These are phyloP conservation scores for Naso thynnoides DNA, from an alignment of 2,797 vertebrate genomes.

Conservation along the genomic window DNA sequence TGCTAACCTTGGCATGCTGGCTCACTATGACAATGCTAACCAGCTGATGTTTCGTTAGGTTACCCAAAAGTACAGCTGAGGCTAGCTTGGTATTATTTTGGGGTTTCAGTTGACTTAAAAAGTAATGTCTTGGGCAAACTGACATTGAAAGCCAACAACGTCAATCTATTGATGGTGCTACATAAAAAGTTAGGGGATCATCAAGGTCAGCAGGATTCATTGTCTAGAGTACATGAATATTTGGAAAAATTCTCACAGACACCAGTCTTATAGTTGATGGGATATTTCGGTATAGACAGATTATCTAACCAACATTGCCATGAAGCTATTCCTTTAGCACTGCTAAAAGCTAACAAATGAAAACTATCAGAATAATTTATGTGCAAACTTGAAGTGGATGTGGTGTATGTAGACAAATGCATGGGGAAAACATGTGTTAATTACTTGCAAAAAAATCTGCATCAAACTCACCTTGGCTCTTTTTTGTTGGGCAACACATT, in stretches of 20 bases:
- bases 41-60: background rate
- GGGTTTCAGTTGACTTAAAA: too few relatives aligned
- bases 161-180: background rate
- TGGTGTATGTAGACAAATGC: background rate
- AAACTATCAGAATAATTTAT: background rate
- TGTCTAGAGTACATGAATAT: too few relatives aligned
- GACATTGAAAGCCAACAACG: too few relatives aligned
- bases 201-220: too few relatives aligned
- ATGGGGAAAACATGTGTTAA: background rate
- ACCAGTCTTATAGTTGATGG: background rate
- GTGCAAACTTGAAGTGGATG: background rate
- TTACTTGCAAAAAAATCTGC: background rate
- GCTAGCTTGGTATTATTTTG: too few relatives aligned
- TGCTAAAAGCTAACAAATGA: background rate
- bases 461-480: slow-evolving; percentile 83
- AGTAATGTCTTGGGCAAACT: background rate
- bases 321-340: background rate
- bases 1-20: too few relatives aligned
- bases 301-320: background rate
- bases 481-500: slow-evolving; percentile 84
- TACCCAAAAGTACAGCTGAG: too few relatives aligned
- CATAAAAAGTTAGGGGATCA: background rate
- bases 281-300: too few relatives aligned
- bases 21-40: background rate
- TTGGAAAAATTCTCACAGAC: background rate